Base-by-base conservation (phyloP, 2,888 invertebrate genomes). In the Drosophila mimetica region DNA sequence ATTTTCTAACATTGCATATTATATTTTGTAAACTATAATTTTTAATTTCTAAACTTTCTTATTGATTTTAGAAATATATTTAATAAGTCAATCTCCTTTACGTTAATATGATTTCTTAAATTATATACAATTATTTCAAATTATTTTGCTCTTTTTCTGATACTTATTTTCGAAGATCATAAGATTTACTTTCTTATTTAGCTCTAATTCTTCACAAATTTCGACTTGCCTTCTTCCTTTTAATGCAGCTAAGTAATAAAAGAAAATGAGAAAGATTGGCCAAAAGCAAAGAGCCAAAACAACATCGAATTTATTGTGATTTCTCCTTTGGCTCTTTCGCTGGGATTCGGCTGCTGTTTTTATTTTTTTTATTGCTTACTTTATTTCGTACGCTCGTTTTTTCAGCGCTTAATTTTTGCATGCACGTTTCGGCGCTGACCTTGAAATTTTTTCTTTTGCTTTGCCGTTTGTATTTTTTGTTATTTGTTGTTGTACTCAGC, bases 341-440 rank as follows among this genome's bases (percentile, higher is more conserved):
- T 58, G 67, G 53, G 47, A 48, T 54, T 59, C 70, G 50, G 55
- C 32, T 71, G 51, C 65, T 69, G 52, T 42, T 16, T 13, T 37
- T 66, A 60, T 73, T 71, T 37, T 66, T 63, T 73, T 71, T 66
- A 61, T 65, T 71, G 58, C 59, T 70, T 71, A 71, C 70, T 76
- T 88, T 71, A 73, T 74, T 71, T 72, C 71, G 39, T 71, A 61
- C 54, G 59, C 70, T 70, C 69, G 71, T 73, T 71, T 80, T 74
- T 64, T 75, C 64, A 74, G 71, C 74, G 84, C 86, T 84, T 84
- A 86, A 84, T 84, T 85, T 85, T 85, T 85, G 85, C 89, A 85
- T 85, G 85, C 85, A 85, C 85, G 89, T 85, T 85, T 85, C 73
- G 85, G 87, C 76, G 73, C 75, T 88, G 89, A 85, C 85, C 85